Evolutionary conservation across 2,113 vertebrate genomes (phyloP).

Genomic region (Solenodon paradoxus): DNA sequence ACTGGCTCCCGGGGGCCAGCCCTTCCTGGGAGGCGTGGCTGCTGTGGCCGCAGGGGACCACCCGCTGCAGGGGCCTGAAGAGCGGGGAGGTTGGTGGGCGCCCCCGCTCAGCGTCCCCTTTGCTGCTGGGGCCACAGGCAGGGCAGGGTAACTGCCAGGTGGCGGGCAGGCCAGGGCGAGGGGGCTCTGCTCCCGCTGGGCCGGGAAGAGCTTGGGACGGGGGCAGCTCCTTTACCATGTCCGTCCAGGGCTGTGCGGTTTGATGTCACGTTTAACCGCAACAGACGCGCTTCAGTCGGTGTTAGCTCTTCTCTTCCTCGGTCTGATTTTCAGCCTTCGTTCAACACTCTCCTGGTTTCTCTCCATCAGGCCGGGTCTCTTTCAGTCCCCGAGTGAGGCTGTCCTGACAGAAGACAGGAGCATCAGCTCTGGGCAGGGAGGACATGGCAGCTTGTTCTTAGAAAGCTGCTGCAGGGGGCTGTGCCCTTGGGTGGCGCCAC

Average conservation of each 20-base stretch:
- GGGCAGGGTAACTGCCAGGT: too few species aligned
- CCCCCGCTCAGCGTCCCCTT: fast-evolving
- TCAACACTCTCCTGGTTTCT: not conserved
- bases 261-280: fast-evolving
- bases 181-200: too few species aligned
- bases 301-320: not conserved
- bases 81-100: not conserved
- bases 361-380: fast-evolving
- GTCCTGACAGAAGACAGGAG: too few species aligned
- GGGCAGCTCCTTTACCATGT: too few species aligned
- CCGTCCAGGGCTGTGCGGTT: fast-evolving
- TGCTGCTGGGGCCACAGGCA: too few species aligned
- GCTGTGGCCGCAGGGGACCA: fast-evolving
- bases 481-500: fast-evolving
- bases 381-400: not conserved
- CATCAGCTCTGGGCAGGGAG: not conserved
- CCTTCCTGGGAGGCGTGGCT: not conserved
- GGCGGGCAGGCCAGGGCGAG: too few species aligned
- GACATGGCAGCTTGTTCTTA: fast-evolving
- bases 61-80: not conserved
- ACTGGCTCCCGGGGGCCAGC: not conserved
- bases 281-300: fast-evolving
- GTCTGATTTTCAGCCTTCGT: too few species aligned
- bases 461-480: too few species aligned
- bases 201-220: too few species aligned